Conservation (phyloP, 2,888 invertebrate species). For the Platycheirus albimanus region DNA sequence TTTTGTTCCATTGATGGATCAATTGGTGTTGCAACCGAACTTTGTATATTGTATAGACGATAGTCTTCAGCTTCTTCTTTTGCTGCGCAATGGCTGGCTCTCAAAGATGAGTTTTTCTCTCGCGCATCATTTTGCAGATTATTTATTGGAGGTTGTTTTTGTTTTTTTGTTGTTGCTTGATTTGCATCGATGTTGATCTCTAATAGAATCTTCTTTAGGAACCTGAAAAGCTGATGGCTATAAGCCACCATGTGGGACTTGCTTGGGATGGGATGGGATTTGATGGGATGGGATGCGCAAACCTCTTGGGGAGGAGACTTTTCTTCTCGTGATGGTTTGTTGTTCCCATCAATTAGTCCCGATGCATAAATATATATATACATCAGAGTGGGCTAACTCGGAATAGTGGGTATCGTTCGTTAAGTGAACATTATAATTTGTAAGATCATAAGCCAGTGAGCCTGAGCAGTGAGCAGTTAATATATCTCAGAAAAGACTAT, state of each 20-base stretch:
- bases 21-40: constrained; percentile 53
- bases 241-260: constrained; percentile 11
- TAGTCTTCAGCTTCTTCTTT: neutral
- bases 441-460: constrained; percentile 46
- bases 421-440: constrained; percentile 64
- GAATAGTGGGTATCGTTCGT: constrained; percentile 53
- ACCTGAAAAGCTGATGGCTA: neutral
- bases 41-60: constrained; percentile 15
- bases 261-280: neutral
- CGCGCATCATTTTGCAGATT: constrained; percentile 23
- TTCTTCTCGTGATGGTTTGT: constrained; percentile 30
- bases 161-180: constrained; percentile 46
- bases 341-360: constrained; percentile 68
- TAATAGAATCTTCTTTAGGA: constrained; percentile 52
- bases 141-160: constrained; percentile 39
- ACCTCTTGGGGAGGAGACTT: constrained; percentile 21
- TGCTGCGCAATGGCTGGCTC: neutral
- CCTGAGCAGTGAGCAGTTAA: no score
- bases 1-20: constrained; percentile 69
- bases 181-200: constrained; percentile 67
- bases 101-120: constrained; percentile 7
- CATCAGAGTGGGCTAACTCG: neutral
- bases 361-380: constrained; percentile 21
- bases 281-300: neutral
- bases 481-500: neutral